A percentile compares a stretch with the other conserved stretches of the same genome.
These are phyloP conservation scores for Arion vulgaris DNA, from an alignment of 1,140 invertebrate species.

Conservation along the genomic window DNA sequence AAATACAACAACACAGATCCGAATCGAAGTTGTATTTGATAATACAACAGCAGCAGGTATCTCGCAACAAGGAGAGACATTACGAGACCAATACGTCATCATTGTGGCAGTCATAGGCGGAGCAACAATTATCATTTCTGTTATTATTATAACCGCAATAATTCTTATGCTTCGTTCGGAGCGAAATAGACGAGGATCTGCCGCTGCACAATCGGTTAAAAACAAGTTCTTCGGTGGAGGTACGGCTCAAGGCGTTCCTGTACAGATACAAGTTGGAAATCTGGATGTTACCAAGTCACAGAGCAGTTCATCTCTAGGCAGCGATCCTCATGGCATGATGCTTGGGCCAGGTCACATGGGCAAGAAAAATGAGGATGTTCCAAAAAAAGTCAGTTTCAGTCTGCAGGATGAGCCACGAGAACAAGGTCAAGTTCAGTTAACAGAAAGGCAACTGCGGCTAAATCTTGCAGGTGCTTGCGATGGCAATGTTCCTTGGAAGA, in stretches of 20 bases:
- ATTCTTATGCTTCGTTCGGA: conserved; percentile 45
- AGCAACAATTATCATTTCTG: conserved; percentile 44
- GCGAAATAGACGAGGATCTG: conserved; percentile 10
- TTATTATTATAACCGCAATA: conserved; percentile 50
- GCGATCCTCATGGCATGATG: neutral
- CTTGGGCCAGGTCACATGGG: neutral
- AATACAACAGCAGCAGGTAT: conserved; percentile 30
- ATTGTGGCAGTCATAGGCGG: conserved; percentile 48
- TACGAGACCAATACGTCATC: conserved; percentile 46
- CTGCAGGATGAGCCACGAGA: conserved; percentile 19
- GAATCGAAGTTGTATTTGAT: conserved; percentile 44
- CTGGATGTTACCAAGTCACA: neutral
- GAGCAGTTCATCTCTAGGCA: neutral
- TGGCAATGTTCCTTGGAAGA: neutral
- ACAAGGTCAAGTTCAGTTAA: neutral
- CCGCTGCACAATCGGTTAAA: conserved; percentile 21
- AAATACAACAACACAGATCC: conserved; percentile 40
- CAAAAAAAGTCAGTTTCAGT: conserved; percentile 52
- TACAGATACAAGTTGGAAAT: neutral
- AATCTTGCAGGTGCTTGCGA: neutral
- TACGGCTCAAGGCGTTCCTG: neutral
- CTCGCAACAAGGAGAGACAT: neutral
- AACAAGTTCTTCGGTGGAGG: conserved; percentile 32
- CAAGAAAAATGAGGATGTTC: conserved; percentile 18
- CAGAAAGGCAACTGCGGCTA: conserved; percentile 3